Evolutionary conservation across 2,113 vertebrate species (phyloP).

Genomic region (Limanda limanda): DNA sequence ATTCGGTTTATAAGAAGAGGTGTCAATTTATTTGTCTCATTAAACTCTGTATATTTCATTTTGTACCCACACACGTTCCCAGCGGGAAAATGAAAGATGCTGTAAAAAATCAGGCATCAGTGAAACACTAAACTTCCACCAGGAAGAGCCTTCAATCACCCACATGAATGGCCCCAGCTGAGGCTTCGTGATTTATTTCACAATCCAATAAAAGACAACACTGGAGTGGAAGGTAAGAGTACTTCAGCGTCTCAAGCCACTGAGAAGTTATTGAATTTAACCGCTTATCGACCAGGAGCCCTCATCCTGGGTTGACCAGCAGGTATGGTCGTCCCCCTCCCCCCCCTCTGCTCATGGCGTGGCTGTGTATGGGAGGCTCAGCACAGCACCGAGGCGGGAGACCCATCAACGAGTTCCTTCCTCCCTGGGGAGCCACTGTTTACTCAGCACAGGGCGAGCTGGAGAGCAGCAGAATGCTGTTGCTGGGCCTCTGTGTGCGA

Average conservation of each 20-base stretch:
- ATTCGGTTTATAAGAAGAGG: neutral
- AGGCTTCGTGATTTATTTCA: constrained; percentile 53
- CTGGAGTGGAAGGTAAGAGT: neutral
- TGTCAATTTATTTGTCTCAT: neutral
- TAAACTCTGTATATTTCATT: neutral
- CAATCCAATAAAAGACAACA: constrained; percentile 47
- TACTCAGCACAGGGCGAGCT: constrained; percentile 59
- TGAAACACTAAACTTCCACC: constrained; percentile 23
- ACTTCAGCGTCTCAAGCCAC: constrained; percentile 27
- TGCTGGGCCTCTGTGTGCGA: constrained; percentile 53
- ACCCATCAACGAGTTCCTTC: constrained; percentile 63
- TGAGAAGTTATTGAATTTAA: constrained; percentile 17
- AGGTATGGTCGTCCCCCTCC: constrained; percentile 11
- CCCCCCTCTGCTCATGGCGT: constrained; percentile 16
- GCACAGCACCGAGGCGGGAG: constrained; percentile 51
- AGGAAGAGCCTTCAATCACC: constrained; percentile 19
- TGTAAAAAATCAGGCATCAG: constrained; percentile 20
- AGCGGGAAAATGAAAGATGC: neutral
- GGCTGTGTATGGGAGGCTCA: constrained; percentile 14
- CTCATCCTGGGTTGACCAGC: neutral
- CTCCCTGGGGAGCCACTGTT: constrained; percentile 51
- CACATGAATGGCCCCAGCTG: constrained; percentile 2
- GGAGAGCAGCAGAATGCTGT: constrained; percentile 59
- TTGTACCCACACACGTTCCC: neutral
- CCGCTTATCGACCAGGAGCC: constrained; percentile 20